Percentiles rank a stretch among this genome's conserved stretches.
Conservation (phyloP, 2,113 vertebrate species). For the Tinamus guttatus region DNA sequence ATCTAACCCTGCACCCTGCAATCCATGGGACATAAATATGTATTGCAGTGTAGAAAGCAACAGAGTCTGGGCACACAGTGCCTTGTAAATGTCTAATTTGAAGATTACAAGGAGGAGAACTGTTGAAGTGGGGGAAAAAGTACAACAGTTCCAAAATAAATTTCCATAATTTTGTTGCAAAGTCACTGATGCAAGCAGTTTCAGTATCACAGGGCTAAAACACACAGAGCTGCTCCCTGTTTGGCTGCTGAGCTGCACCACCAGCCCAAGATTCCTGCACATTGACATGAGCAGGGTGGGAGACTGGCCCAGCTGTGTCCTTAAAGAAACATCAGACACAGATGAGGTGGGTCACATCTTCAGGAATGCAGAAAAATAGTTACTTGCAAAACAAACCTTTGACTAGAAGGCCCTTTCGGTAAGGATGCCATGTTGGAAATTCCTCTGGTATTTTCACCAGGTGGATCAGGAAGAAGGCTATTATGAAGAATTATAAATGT, state of each 20-base stretch:
- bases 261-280: background rate
- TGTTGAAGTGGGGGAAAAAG: background rate
- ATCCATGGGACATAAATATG: background rate
- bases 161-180: conserved; percentile 42
- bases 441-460: background rate
- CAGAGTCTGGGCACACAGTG: background rate
- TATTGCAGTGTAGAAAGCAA: background rate
- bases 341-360: background rate
- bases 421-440: background rate
- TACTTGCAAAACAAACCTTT: background rate
- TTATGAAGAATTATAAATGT: background rate
- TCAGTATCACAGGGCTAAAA: background rate
- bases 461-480: background rate
- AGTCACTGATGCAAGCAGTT: conserved; percentile 2
- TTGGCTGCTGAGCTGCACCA: background rate
- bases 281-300: background rate
- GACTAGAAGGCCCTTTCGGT: background rate
- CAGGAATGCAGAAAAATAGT: background rate
- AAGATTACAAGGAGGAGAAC: conserved; percentile 31
- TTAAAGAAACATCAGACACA: background rate
- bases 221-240: background rate
- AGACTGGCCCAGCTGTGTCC: background rate
- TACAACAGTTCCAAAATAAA: conserved; percentile 8
- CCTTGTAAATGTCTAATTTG: conserved; percentile 21
- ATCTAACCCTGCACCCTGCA: background rate